phyloP scores from a whole-genome alignment of 2,113 vertebrate genomes.

The Atlantisia rogersi region DNA sequence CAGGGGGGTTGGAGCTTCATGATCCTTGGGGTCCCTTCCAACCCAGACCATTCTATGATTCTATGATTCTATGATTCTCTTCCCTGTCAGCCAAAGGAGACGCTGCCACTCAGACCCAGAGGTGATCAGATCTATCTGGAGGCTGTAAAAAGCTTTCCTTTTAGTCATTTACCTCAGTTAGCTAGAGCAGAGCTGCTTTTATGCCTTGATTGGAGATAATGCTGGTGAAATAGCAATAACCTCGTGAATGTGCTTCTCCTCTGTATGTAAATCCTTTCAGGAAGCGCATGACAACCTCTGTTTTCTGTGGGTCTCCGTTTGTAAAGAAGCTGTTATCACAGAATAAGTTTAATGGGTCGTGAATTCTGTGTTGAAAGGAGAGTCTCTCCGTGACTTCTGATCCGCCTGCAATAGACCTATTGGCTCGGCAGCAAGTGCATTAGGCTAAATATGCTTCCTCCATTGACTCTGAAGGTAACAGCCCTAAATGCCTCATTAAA shows the following conservation, averaged over 20 bases:
- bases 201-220: constrained; percentile 37
- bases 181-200: neutral
- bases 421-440: constrained; percentile 73
- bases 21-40: too few species aligned
- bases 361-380: constrained; percentile 74
- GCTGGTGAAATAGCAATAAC: constrained; percentile 50
- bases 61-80: neutral
- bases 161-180: neutral
- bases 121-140: neutral
- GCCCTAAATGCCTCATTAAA: constrained; percentile 82
- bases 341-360: constrained; percentile 82
- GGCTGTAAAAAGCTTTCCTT: constrained; percentile 32
- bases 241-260: constrained; percentile 39
- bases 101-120: neutral
- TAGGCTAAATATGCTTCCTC: constrained; percentile 78
- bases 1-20: too few species aligned
- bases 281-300: constrained; percentile 60
- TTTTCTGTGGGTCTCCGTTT: constrained; percentile 60
- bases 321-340: constrained; percentile 76
- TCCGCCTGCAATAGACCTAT: constrained; percentile 66
- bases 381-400: constrained; percentile 68
- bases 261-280: constrained; percentile 72
- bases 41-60: too few species aligned
- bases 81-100: neutral
- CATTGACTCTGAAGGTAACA: constrained; percentile 79